Evolutionary conservation across 2,113 vertebrate species (phyloP).

Genomic region (Ageneiosus marmoratus): DNA sequence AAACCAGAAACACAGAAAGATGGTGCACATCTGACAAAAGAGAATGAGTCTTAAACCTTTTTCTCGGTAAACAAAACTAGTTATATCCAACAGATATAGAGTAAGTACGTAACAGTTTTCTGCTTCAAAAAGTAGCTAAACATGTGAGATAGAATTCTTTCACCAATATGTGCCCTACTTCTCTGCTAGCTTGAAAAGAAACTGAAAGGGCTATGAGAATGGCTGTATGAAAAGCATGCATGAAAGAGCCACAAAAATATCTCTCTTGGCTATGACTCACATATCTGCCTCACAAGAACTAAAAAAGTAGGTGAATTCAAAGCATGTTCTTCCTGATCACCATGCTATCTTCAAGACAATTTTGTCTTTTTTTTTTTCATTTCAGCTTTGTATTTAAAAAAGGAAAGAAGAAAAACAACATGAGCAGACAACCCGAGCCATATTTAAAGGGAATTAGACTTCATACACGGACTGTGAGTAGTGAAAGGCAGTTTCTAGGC

Average conservation of each 20-base stretch:
- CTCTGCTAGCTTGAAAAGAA: neutral
- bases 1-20: slow-evolving; percentile 9
- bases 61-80: slow-evolving; percentile 21
- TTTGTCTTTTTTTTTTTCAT: neutral
- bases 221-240: slow-evolving; percentile 3
- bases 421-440: slow-evolving; percentile 16
- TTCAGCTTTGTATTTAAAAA: neutral
- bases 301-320: slow-evolving; percentile 9
- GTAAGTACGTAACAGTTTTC: neutral
- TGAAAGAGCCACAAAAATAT: slow-evolving; percentile 4
- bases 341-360: neutral
- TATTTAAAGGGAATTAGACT: slow-evolving; percentile 34
- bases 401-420: slow-evolving; percentile 35
- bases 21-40: slow-evolving; percentile 2
- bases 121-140: neutral
- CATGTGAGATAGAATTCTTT: neutral
- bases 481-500: slow-evolving; percentile 55
- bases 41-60: neutral
- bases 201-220: slow-evolving; percentile 1
- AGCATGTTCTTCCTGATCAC: slow-evolving; percentile 6
- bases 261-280: slow-evolving; percentile 28
- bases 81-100: slow-evolving; percentile 8
- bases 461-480: slow-evolving; percentile 25
- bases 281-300: neutral
- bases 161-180: neutral